These are phyloP conservation scores for Drosophila pandora DNA, from an alignment of 1,140 invertebrate genomes.

Conservation along the genomic window DNA sequence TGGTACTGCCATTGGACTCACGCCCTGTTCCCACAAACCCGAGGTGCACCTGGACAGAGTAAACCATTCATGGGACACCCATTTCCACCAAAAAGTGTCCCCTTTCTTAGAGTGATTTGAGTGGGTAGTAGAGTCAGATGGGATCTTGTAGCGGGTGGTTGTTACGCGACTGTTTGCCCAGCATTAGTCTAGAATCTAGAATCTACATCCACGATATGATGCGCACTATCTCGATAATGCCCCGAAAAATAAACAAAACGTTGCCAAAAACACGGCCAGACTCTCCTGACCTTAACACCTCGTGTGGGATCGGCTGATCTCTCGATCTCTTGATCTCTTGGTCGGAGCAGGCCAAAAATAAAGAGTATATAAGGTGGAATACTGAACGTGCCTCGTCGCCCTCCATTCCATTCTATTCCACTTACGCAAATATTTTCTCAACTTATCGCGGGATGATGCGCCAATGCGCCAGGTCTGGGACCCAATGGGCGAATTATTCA, in stretches of 20 bases:
- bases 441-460: constrained; percentile 71
- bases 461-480: constrained; percentile 60
- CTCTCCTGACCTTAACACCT: constrained; percentile 36
- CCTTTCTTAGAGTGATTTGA: neutral
- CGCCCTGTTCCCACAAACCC: constrained; percentile 29
- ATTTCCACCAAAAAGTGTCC: constrained; percentile 6
- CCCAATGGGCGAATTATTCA: constrained; percentile 26
- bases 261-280: constrained; percentile 41
- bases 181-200: constrained; percentile 19
- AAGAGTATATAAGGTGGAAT: neutral
- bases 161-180: constrained; percentile 35
- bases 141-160: neutral
- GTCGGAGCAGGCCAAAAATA: constrained; percentile 23
- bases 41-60: constrained; percentile 14
- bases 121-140: neutral
- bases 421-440: constrained; percentile 74
- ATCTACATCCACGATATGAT: constrained; percentile 34
- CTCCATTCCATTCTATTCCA: constrained; percentile 61
- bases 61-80: constrained; percentile 3
- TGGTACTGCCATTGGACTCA: constrained; percentile 5
- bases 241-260: constrained; percentile 50
- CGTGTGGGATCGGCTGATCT: constrained; percentile 12
- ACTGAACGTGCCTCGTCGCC: constrained; percentile 34
- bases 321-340: neutral
- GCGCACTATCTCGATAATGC: constrained; percentile 49